phyloP scores from a whole-genome alignment of 1,140 invertebrate species.

The Cydia fagiglandana region DNA sequence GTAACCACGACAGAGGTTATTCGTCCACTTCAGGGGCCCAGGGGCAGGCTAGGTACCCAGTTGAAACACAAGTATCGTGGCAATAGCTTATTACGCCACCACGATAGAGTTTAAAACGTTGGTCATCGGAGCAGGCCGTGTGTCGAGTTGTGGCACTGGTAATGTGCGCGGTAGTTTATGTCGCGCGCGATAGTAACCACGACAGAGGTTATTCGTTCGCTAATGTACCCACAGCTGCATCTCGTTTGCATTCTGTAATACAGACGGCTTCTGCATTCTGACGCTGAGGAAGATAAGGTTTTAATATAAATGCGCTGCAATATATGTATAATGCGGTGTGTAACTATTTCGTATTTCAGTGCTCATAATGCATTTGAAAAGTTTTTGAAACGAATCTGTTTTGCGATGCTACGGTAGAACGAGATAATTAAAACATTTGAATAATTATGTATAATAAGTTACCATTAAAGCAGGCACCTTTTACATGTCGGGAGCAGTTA shows the following conservation, averaged over 20 bases:
- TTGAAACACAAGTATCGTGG: too few relatives aligned
- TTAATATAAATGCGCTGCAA: slow-evolving; percentile 7
- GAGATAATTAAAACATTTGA: too few relatives aligned
- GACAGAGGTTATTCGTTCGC: slow-evolving; percentile 74
- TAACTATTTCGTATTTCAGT: background rate
- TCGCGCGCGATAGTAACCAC: slow-evolving; percentile 66
- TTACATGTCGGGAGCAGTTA: too few relatives aligned
- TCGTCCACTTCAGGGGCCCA: slow-evolving; percentile 39
- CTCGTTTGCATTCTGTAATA: slow-evolving; percentile 66
- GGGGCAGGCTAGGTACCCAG: too few relatives aligned
- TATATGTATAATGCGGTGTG: background rate
- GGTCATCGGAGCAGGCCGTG: slow-evolving; percentile 35
- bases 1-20: slow-evolving; percentile 71
- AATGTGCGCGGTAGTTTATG: slow-evolving; percentile 75
- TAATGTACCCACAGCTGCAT: slow-evolving; percentile 69
- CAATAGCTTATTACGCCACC: too few relatives aligned
- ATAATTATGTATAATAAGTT: too few relatives aligned
- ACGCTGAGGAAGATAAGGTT: slow-evolving; percentile 32
- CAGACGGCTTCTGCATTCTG: slow-evolving; percentile 33
- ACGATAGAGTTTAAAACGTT: background rate
- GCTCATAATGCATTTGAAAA: background rate
- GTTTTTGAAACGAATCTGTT: background rate
- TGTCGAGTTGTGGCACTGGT: slow-evolving; percentile 48
- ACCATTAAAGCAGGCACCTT: too few relatives aligned
- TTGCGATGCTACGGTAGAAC: background rate